Evolutionary conservation across 2,113 vertebrate species (phyloP).

Genomic region (Vulpes ferrilata): DNA sequence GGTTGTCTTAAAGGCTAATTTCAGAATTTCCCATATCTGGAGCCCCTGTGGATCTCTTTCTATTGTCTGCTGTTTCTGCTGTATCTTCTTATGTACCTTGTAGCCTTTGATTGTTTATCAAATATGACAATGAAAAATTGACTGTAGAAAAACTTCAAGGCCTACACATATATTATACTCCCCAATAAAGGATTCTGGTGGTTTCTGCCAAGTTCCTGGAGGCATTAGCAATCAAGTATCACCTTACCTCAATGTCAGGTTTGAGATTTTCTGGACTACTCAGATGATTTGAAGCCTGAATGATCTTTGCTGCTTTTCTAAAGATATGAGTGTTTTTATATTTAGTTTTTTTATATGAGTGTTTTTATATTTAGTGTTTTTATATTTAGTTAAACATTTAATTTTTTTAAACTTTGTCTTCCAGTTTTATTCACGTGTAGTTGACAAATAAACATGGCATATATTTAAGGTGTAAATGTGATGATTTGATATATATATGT

Average conservation of each 20-base stretch:
- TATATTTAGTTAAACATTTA: background rate
- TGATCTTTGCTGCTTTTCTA: background rate
- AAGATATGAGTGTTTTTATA: background rate
- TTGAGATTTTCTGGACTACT: conserved; percentile 6
- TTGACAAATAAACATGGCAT: background rate
- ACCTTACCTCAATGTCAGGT: background rate
- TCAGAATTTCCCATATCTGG: background rate
- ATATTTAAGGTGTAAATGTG: background rate
- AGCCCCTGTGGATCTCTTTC: background rate
- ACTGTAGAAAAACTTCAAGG: background rate
- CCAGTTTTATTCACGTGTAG: background rate
- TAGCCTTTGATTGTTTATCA: background rate
- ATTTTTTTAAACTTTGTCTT: background rate
- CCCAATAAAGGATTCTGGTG: background rate
- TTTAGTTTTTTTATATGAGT: background rate
- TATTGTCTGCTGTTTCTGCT: background rate
- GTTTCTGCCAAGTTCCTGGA: background rate
- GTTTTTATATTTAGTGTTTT: background rate
- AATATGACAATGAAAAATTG: background rate
- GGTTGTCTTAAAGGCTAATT: background rate
- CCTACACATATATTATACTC: background rate
- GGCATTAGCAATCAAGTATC: background rate
- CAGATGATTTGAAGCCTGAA: background rate
- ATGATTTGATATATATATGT: background rate
- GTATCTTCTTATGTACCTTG: background rate